Conservation (phyloP, 2,888 invertebrate species). For the Panopea generosa region DNA sequence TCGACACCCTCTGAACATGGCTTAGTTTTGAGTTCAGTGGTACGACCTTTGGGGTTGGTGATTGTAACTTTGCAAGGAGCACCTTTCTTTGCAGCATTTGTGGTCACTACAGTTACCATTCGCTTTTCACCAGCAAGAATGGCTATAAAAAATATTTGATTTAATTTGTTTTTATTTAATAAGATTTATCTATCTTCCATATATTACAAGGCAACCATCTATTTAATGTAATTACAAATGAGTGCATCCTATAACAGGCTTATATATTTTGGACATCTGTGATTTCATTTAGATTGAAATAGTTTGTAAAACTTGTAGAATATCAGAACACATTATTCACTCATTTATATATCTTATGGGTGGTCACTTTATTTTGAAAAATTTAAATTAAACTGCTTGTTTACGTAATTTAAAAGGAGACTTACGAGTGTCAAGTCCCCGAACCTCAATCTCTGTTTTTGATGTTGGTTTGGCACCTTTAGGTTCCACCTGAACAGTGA, state of each 20-base stretch:
- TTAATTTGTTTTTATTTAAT: neutral
- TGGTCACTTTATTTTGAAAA: too few species aligned
- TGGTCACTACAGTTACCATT: constrained; percentile 42
- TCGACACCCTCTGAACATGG: constrained; percentile 90
- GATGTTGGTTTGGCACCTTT: constrained; percentile 43
- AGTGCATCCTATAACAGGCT: too few species aligned
- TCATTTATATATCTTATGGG: too few species aligned
- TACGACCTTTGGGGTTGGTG: constrained; percentile 81
- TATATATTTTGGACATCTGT: too few species aligned
- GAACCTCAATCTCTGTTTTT: constrained; percentile 44
- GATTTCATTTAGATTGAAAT: too few species aligned
- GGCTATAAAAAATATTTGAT: constrained; percentile 40
- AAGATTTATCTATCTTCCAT: neutral
- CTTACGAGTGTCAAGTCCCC: constrained; percentile 64
- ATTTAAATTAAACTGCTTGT: too few species aligned
- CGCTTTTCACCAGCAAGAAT: constrained; percentile 61
- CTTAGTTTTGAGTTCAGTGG: constrained; percentile 92
- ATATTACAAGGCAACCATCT: too few species aligned
- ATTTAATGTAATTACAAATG: too few species aligned
- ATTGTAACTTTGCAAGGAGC: constrained; percentile 70
- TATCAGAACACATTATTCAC: too few species aligned
- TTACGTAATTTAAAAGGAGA: too few species aligned
- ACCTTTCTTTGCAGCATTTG: constrained; percentile 63
- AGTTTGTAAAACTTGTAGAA: too few species aligned
- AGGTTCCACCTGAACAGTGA: constrained; percentile 75